Conservation (phyloP, 2,113 vertebrate genomes). For the Crypturellus undulatus region DNA sequence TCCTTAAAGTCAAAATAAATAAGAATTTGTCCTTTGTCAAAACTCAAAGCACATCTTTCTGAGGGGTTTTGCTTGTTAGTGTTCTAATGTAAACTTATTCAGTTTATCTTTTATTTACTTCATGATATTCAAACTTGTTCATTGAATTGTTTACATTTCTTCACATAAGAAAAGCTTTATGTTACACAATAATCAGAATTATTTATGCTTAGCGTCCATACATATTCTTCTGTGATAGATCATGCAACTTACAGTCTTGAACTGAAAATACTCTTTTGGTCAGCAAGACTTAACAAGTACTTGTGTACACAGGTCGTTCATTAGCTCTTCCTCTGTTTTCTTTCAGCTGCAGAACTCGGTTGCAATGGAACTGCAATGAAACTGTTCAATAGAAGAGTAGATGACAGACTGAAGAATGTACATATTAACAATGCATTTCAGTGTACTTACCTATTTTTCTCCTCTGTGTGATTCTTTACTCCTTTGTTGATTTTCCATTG, state of each 20-base stretch:
- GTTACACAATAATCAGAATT: not conserved
- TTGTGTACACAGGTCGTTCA: not conserved
- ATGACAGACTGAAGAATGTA: too few relatives aligned
- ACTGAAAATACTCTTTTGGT: not conserved
- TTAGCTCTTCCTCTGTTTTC: not conserved
- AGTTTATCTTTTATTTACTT: not conserved
- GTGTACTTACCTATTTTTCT: not conserved
- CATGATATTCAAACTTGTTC: not conserved
- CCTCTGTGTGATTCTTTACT: not conserved
- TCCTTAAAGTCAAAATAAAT: not conserved
- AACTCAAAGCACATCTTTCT: not conserved
- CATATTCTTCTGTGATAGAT: not conserved
- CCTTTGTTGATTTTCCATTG: too few relatives aligned
- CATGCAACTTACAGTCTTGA: not conserved
- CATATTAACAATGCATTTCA: too few relatives aligned
- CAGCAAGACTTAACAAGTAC: not conserved
- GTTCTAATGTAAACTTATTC: not conserved
- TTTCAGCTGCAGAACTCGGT: too few relatives aligned
- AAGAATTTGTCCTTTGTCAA: not conserved
- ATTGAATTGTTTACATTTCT: not conserved
- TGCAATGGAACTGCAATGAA: too few relatives aligned
- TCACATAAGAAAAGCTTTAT: not conserved
- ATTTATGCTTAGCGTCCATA: not conserved
- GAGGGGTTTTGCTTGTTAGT: not conserved
- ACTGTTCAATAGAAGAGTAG: too few relatives aligned